Evolutionary conservation across 2,888 invertebrate species (phyloP).

Genomic region (Trissoscelio sp.): DNA sequence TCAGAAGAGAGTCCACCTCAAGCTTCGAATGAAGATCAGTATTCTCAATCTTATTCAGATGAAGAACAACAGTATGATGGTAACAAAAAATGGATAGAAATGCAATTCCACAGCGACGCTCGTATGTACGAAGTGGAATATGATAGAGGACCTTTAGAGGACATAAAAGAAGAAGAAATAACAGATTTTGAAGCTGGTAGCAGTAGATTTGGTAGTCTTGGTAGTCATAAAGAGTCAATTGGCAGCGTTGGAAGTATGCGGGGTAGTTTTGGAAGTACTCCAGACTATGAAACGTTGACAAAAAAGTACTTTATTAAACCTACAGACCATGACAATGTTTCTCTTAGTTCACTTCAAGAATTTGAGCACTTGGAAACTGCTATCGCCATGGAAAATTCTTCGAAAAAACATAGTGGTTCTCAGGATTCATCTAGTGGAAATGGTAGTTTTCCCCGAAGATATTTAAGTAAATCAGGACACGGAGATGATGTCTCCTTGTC

Average conservation of each 20-base stretch:
- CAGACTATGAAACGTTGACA: constrained; percentile 95
- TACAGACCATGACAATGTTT: constrained; percentile 96
- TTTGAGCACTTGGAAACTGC: constrained; percentile 96
- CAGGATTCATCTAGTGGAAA: constrained; percentile 95
- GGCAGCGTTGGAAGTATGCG: constrained; percentile 91
- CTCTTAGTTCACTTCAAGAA: constrained; percentile 96
- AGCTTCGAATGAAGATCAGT: constrained; percentile 80
- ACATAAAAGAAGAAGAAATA: constrained; percentile 96
- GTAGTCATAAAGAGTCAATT: constrained; percentile 91
- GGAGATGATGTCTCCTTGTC: constrained; percentile 94
- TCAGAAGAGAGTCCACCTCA: constrained; percentile 82
- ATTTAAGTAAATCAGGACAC: constrained; percentile 89
- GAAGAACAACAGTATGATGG: constrained; percentile 86
- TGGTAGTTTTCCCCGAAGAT: constrained; percentile 91
- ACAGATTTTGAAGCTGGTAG: constrained; percentile 92
- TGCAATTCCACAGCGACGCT: constrained; percentile 91
- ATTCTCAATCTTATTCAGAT: constrained; percentile 80
- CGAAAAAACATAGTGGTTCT: constrained; percentile 88
- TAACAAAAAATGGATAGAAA: constrained; percentile 94
- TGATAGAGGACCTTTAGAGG: constrained; percentile 93
- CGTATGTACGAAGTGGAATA: constrained; percentile 90
- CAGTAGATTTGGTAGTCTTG: constrained; percentile 90
- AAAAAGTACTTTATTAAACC: constrained; percentile 91
- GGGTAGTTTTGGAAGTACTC: constrained; percentile 95
- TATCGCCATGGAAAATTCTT: constrained; percentile 89